Conservation (phyloP, 2,888 invertebrate species). For the Azorinus chamasolen region DNA sequence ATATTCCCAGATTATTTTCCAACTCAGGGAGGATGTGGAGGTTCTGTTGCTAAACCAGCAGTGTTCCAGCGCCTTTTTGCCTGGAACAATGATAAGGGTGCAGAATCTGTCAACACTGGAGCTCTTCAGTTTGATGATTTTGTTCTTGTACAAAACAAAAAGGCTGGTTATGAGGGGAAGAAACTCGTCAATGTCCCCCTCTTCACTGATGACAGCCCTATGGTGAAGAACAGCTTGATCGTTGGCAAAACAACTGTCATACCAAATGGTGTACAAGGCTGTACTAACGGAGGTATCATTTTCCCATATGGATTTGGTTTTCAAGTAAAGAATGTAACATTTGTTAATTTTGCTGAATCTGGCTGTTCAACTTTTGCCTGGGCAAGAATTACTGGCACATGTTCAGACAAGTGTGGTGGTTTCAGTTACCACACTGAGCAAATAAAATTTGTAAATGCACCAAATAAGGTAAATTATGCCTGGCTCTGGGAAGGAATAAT, state of each 20-base stretch:
- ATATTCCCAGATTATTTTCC: conserved; percentile 79
- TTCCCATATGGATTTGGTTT: conserved; percentile 80
- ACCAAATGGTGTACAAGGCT: conserved; percentile 48
- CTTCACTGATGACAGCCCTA: conserved; percentile 51
- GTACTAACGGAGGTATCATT: conserved; percentile 70
- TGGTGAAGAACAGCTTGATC: conserved; percentile 57
- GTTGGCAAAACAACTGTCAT: conserved; percentile 56
- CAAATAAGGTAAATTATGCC: conserved; percentile 65
- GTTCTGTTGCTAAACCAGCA: conserved; percentile 44
- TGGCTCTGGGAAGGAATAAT: conserved; percentile 76
- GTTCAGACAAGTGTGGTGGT: conserved; percentile 74
- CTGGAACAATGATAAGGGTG: conserved; percentile 84
- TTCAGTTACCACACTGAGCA: conserved; percentile 69
- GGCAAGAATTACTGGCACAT: conserved; percentile 76
- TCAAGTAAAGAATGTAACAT: conserved; percentile 62
- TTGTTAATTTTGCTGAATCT: conserved; percentile 58
- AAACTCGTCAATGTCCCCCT: conserved; percentile 25
- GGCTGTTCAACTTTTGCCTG: conserved; percentile 65
- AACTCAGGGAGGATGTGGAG: conserved; percentile 54
- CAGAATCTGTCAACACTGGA: conserved; percentile 81
- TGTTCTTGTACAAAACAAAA: conserved; percentile 78
- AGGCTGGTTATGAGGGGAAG: conserved; percentile 79
- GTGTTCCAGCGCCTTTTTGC: conserved; percentile 70
- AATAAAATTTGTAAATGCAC: conserved; percentile 71
- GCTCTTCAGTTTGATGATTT: conserved; percentile 79